Base-by-base conservation (phyloP, 2,888 invertebrate genomes). In the Doris montereyensis region DNA sequence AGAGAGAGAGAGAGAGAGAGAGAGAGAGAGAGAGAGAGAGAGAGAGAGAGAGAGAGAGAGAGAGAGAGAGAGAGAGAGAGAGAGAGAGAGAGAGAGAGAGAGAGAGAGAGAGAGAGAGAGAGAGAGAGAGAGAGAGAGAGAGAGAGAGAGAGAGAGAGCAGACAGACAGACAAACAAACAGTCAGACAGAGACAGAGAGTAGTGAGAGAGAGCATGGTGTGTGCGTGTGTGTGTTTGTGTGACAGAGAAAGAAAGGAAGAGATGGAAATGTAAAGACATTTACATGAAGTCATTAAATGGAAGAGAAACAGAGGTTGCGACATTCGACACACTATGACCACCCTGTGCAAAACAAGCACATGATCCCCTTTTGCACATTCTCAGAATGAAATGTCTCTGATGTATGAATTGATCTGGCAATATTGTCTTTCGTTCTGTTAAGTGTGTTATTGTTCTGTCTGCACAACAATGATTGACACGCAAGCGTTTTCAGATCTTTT, bases 181-280 rank as follows among this genome's bases (percentile, higher is more conserved):
- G 21, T 26, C 28, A 13, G 17, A 74, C 17, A 26, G 17, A 3
- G 1, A 41, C 1, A 52, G 21, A 3, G 52, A 0, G 24, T 13
- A 5, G 41, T 21, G 35, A 34, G 21, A n/a, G 24, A n/a, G 26
- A 10, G 28, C 26, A 28, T 2, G 67, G 3, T 2, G 28, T 26
- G 67, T 2, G 5, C 4, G 13, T 17, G 28, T 0, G 85, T 78
- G 76, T 91, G 88, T 78, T 88, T 86, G 82, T 92, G 92, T 26
- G 79, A 83, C 35, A 89, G 87, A 92, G 92, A 92, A 0, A 92
- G 92, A 2, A 92, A 87, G 26, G 87, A 86, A 0, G 83, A 68
- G 4, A 87, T 82, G 83, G 92, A 89, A 1, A 91, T 91, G 13
- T 88, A 85, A 80, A 92, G 85, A 78, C 91, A 86, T 84, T 90